phyloP scores from a whole-genome alignment of 2,113 vertebrate species.

The Syrmaticus mikado region DNA sequence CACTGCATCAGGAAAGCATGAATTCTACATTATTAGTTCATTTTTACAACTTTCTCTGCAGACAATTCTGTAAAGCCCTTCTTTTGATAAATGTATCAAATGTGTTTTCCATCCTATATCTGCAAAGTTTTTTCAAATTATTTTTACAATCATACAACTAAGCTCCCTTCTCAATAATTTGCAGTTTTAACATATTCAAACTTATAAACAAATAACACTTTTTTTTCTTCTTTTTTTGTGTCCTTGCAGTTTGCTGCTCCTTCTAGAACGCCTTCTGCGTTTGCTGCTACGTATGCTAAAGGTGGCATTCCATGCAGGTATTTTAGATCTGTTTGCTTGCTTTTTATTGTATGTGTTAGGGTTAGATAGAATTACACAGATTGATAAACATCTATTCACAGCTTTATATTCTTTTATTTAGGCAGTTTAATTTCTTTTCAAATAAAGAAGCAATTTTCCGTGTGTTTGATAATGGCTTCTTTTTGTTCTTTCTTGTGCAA shows the following conservation, averaged over 20 bases:
- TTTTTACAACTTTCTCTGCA: background rate
- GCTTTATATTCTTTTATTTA: background rate
- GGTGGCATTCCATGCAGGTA: constrained; percentile 87
- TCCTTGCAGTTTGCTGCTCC: constrained; percentile 75
- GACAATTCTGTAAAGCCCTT: background rate
- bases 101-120: background rate
- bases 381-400: background rate
- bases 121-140: background rate
- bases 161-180: background rate
- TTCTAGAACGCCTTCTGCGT: constrained; percentile 73
- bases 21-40: background rate
- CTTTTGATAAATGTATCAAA: background rate
- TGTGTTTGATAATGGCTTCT: background rate
- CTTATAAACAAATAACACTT: background rate
- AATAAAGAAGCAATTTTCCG: background rate
- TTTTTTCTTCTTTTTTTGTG: background rate
- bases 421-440: background rate
- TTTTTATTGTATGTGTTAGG: background rate
- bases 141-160: background rate
- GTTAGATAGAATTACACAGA: background rate
- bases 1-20: background rate
- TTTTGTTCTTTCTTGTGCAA: background rate
- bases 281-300: constrained; percentile 82
- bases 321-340: background rate
- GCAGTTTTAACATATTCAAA: background rate